A percentile compares a stretch with the other conserved stretches of the same genome.
Evolutionary conservation across 2,797 vertebrate genomes (phyloP).

Genomic region (Acrossocheilus fasciatus): DNA sequence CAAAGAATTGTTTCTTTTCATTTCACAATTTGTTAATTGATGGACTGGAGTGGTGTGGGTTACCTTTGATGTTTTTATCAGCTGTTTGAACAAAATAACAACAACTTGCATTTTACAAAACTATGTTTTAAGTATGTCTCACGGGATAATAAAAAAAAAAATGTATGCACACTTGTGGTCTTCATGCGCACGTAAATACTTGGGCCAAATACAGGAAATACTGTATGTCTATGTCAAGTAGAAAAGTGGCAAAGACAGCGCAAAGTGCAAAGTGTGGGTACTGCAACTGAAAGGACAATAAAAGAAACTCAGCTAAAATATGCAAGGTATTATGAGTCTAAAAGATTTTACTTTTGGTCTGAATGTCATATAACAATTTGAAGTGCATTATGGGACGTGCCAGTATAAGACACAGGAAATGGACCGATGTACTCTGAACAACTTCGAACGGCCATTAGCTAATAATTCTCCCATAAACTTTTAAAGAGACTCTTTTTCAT

Average conservation of each 20-base stretch:
- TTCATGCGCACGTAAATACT: not conserved
- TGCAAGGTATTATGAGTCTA: not conserved
- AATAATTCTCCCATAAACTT: conserved; percentile 55
- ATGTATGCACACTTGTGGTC: not conserved
- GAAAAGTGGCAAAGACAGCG: not conserved
- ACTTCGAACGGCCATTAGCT: conserved; percentile 56
- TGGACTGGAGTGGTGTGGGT: not conserved
- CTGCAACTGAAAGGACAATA: not conserved
- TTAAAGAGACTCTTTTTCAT: conserved; percentile 49
- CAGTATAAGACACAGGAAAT: conserved; percentile 20
- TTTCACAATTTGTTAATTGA: not conserved
- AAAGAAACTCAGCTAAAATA: not conserved
- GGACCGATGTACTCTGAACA: conserved; percentile 33
- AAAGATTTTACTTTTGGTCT: not conserved
- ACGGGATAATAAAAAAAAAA: not conserved
- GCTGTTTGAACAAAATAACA: not conserved
- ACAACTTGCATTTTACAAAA: not conserved
- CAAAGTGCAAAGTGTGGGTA: not conserved
- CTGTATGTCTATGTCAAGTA: not conserved
- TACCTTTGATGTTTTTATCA: not conserved
- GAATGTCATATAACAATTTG: not conserved
- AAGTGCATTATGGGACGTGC: conserved; percentile 21
- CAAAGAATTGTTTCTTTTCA: not conserved
- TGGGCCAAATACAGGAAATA: not conserved
- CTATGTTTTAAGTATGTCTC: not conserved